Evolutionary conservation across 2,797 vertebrate genomes (phyloP).

Genomic region (Parotocinclus haroldoi): DNA sequence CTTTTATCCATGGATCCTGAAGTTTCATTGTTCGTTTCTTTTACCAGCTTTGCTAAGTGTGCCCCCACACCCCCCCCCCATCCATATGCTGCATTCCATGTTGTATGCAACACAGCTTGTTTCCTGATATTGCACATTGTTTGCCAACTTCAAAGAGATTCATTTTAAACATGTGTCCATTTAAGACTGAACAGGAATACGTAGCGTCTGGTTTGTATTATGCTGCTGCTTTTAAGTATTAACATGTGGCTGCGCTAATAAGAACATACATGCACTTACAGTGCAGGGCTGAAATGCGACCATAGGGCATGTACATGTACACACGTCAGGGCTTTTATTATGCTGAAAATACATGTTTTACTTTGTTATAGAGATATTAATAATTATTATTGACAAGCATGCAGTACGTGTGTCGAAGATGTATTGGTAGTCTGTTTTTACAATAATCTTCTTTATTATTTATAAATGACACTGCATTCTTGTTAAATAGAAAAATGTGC

Average conservation of each 20-base stretch:
- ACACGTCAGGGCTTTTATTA: conserved; percentile 35
- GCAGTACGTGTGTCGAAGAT: too few relatives aligned
- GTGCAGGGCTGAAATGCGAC: conserved; percentile 37
- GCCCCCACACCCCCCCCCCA: conserved; percentile 14
- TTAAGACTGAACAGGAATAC: conserved; percentile 49
- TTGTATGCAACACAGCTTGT: conserved; percentile 43
- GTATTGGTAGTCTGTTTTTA: too few relatives aligned
- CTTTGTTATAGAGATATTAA: neutral
- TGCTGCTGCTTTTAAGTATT: conserved; percentile 37
- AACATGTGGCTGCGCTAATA: conserved; percentile 48
- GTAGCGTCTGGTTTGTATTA: conserved; percentile 49
- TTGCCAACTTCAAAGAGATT: conserved; percentile 53
- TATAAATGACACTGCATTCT: too few relatives aligned
- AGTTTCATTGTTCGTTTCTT: conserved; percentile 52
- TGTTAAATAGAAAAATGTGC: too few relatives aligned
- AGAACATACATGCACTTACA: conserved; percentile 52
- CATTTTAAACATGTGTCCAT: conserved; percentile 50
- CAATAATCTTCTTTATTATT: too few relatives aligned
- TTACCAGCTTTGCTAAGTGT: conserved; percentile 44
- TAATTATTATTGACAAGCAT: too few relatives aligned
- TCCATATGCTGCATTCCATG: conserved; percentile 34
- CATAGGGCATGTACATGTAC: conserved; percentile 23
- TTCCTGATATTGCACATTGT: conserved; percentile 55
- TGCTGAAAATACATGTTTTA: conserved; percentile 13
- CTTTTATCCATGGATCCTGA: conserved; percentile 30